Evolutionary conservation across 2,888 invertebrate species (phyloP).

Genomic region (Nasonovia ribisnigri): DNA sequence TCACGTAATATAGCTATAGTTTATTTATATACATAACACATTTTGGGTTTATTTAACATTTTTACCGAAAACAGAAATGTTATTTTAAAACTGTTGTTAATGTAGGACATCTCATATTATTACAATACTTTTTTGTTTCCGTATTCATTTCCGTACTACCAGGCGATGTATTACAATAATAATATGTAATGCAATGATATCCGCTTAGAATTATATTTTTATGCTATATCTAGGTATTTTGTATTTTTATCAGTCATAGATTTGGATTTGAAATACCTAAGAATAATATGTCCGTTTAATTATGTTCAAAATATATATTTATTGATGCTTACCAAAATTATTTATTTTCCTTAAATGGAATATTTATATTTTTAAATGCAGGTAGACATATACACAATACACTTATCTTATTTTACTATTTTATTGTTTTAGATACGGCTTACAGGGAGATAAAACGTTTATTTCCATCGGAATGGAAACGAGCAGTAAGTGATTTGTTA

Average conservation of each 20-base stretch:
- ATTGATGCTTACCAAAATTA: not conserved
- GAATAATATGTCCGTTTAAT: not conserved
- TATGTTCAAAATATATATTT: not conserved
- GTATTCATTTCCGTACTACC: not conserved
- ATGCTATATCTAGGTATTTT: not conserved
- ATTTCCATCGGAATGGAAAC: constrained; percentile 51
- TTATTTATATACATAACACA: not conserved
- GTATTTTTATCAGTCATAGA: not conserved
- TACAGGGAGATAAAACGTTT: constrained; percentile 52
- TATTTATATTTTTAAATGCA: not conserved
- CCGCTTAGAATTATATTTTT: not conserved
- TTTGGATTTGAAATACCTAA: not conserved
- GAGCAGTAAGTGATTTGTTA: constrained; percentile 54
- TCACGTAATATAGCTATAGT: not conserved
- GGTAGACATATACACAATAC: not conserved
- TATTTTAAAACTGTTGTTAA: not conserved
- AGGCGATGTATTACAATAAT: not conserved
- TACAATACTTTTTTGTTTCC: not conserved
- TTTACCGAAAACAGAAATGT: not conserved
- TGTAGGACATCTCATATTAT: not conserved
- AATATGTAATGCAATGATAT: not conserved
- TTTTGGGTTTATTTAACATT: not conserved
- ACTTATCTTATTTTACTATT: not conserved
- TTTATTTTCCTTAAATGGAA: not conserved
- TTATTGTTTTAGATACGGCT: constrained; percentile 43